Base-by-base conservation (phyloP, 2,797 vertebrate species). In the Aulostomus chinensis region DNA sequence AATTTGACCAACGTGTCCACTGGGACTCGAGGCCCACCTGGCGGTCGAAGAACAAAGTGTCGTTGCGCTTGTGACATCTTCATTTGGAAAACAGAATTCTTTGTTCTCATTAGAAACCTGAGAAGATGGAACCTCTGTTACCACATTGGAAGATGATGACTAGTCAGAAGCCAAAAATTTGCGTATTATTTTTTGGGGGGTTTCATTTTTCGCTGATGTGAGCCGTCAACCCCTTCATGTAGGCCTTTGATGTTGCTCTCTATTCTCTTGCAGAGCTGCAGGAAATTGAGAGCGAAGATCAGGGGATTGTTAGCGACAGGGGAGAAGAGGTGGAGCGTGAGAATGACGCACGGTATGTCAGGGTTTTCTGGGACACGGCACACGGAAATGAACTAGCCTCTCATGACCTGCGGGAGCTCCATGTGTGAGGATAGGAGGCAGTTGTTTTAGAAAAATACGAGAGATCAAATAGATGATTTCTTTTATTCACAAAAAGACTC, bases 281-380 rank as follows among this genome's bases (percentile, higher is more conserved):
- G 87, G 85, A 87, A 87, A 89, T 89, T 87, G 85, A 85, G 84
- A 83, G 67, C 24, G 47, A 59, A 81, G 76, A 82, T 78, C 53
- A 48, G 67, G 65, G 54, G 52, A 41, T 50, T 16, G 61, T 61
- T 58, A 34, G 60, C 1, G 58, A 40, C 39, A 60, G 30, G 31
- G 45, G 38, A 62, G 66, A 37, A 38, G 58, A 60, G 55, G 62
- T 41, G 67, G 76, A 68, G 49, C 68, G 63, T 4, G 13, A 21
- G 30, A 51, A 58, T 56, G 80, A 78, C 39, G 53, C 8, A 41
- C 38, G 49, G 37, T 46, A 63, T 40, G 37, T 62, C 50, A 13
- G 69, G 72, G 63, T 60, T 76, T 84, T 82, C 68, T 68, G 57
- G 80, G 78, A 80, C 78, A 50, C 14, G 6, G 49, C 43, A 43